Conservation (phyloP, 2,888 invertebrate species). For the Lottia gigantea region DNA sequence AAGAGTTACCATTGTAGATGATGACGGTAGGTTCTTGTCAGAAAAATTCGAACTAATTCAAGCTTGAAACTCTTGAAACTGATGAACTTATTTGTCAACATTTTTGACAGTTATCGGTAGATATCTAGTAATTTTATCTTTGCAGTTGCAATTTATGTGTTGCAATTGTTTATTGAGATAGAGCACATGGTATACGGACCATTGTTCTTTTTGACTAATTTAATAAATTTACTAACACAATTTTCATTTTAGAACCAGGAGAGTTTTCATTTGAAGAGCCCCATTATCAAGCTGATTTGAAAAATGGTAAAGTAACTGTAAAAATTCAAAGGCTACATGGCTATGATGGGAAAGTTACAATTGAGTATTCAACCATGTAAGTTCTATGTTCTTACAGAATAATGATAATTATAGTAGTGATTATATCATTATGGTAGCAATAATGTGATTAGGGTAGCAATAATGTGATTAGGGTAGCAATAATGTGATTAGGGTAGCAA, state of each 20-base stretch:
- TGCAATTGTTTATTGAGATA: too few relatives aligned
- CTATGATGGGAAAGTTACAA: slow-evolving; percentile 71
- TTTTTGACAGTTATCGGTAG: background rate
- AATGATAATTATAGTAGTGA: background rate
- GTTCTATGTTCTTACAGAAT: slow-evolving; percentile 22
- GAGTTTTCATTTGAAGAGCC: slow-evolving; percentile 71
- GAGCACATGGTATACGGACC: too few relatives aligned
- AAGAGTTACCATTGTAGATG: slow-evolving; percentile 63
- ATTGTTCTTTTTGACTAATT: too few relatives aligned
- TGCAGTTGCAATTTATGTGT: too few relatives aligned
- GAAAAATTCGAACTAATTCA: too few relatives aligned
- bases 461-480: too few relatives aligned
- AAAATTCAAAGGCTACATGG: slow-evolving; percentile 71
- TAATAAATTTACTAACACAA: too few relatives aligned
- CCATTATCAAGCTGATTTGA: slow-evolving; percentile 72
- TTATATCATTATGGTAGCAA: too few relatives aligned
- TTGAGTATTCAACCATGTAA: slow-evolving; percentile 72
- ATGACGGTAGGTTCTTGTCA: slow-evolving; percentile 54
- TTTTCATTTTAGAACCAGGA: slow-evolving; percentile 70
- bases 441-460: too few relatives aligned
- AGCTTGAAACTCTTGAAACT: too few relatives aligned
- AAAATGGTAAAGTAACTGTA: slow-evolving; percentile 68
- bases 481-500: too few relatives aligned
- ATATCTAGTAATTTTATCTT: background rate
- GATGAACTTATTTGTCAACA: too few relatives aligned